phyloP scores from a whole-genome alignment of 2,888 invertebrate species.

The Sminthurides aquaticus region DNA sequence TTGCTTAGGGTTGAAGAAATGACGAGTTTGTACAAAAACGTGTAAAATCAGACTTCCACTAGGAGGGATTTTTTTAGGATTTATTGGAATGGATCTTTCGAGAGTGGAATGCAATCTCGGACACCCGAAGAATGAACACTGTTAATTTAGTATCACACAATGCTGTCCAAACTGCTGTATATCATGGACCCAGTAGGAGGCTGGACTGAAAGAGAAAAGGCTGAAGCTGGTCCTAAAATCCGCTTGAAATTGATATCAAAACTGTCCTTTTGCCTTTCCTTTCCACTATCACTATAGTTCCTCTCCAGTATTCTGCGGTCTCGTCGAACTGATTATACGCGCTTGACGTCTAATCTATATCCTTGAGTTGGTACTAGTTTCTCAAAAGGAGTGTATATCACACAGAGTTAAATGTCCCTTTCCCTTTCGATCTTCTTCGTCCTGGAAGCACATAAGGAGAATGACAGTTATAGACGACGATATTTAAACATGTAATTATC shows the following conservation, averaged over 20 bases:
- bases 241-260: constrained; percentile 4
- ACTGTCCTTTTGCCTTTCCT: not conserved
- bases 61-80: too few relatives aligned
- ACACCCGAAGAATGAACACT: not conserved
- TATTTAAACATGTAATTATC: too few relatives aligned
- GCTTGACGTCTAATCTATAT: not conserved
- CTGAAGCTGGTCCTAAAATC: not conserved
- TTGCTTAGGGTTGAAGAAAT: too few relatives aligned
- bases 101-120: not conserved
- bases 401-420: too few relatives aligned
- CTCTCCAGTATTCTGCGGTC: not conserved
- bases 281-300: not conserved
- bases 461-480: too few relatives aligned
- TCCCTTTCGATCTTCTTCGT: too few relatives aligned
- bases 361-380: not conserved
- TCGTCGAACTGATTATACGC: not conserved
- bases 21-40: too few relatives aligned
- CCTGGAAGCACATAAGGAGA: too few relatives aligned
- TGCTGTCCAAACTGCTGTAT: too few relatives aligned
- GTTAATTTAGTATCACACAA: not conserved
- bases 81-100: not conserved
- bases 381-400: too few relatives aligned
- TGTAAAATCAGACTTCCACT: too few relatives aligned
- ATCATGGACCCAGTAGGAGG: not conserved
- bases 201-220: not conserved